Evolutionary conservation across 2,797 vertebrate species (phyloP), one percentile per base, ranked within the genome.

Genomic region (Dermochelys coriacea): DNA sequence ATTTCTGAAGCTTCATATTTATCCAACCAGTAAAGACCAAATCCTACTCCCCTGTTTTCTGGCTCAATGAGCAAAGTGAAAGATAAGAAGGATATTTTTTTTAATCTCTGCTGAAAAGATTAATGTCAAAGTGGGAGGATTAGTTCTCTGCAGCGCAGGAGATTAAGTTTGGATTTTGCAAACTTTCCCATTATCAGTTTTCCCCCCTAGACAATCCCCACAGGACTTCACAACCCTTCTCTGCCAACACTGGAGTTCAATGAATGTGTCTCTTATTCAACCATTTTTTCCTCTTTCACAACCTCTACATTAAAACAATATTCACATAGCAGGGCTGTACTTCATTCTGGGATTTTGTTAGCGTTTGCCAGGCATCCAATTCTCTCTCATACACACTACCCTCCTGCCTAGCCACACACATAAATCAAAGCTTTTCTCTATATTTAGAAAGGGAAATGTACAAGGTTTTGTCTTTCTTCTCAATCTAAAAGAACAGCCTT

Each of bases 131-230:
- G 94, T 27, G 12, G 29, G 85, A 94, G 93, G 97, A 96, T 97
- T 97, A 97, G 75, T 96, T 95, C 89, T 91, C 87, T 91, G 77
- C 90, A 80, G 94, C 0, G 14, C 91, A 86, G 84, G 95, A 96
- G 95, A 96, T 97, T 96, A 96, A 27, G 54, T 94, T 88, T 90
- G 93, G 90, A 91, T 95, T 94, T 94, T 93, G 88, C 82, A 96
- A 95, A 94, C 85, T 96, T 96, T 89, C 74, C 84, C 91, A 93
- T 94, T 94, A 96, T 85, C 23, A 0, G 55, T 85, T 92, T 94
- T 84, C 57, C 87, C 25, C 86, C 82, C 50, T 68, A 78, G n/a
- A 79, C 55, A 61, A 59, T 90, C 80, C 47, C 81, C 52, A 75
- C 11, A 23, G 45, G 59, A 64, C 16, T 89, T 25, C 89, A 41